A percentile compares a stretch with the other conserved stretches of the same genome.
These are phyloP conservation scores for Corythoichthys haematopterus DNA, from an alignment of 2,113 vertebrate species.

Conservation along the genomic window DNA sequence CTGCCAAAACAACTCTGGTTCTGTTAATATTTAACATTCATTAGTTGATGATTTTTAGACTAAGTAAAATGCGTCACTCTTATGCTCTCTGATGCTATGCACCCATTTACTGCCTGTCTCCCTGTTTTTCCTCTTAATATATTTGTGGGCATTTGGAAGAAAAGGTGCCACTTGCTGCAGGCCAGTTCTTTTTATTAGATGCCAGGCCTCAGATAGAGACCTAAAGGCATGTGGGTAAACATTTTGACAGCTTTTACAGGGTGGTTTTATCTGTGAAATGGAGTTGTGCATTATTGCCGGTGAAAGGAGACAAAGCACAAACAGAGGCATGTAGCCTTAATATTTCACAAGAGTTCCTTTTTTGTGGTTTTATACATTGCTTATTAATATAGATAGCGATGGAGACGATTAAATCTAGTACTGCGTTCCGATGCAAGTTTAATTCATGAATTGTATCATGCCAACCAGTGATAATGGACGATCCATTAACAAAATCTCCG, in stretches of 20 bases:
- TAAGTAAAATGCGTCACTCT: slow-evolving; percentile 17
- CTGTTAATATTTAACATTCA: neutral
- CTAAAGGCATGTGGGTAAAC: slow-evolving; percentile 70
- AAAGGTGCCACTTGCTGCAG: slow-evolving; percentile 57
- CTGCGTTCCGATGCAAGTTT: no score
- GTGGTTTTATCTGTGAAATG: slow-evolving; percentile 75
- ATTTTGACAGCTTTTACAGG: slow-evolving; percentile 74
- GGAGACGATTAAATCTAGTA: no score
- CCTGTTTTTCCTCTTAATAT: slow-evolving; percentile 25
- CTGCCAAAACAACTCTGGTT: no score
- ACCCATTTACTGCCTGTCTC: neutral
- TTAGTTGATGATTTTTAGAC: neutral
- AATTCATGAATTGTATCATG: no score
- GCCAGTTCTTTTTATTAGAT: slow-evolving; percentile 73
- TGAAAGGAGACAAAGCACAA: slow-evolving; percentile 40
- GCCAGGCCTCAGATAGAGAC: slow-evolving; percentile 75
- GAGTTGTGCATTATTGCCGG: slow-evolving; percentile 63
- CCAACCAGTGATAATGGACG: no score
- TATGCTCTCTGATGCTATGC: neutral
- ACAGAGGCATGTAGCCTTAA: slow-evolving; percentile 19
- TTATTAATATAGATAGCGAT: slow-evolving; percentile 11
- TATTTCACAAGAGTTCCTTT: slow-evolving; percentile 21
- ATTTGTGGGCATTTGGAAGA: slow-evolving; percentile 32
- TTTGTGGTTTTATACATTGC: neutral
- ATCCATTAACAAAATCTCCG: no score